These are phyloP conservation scores for Oasisia sp. DNA, from an alignment of 2,888 invertebrate genomes.

Conservation along the genomic window DNA sequence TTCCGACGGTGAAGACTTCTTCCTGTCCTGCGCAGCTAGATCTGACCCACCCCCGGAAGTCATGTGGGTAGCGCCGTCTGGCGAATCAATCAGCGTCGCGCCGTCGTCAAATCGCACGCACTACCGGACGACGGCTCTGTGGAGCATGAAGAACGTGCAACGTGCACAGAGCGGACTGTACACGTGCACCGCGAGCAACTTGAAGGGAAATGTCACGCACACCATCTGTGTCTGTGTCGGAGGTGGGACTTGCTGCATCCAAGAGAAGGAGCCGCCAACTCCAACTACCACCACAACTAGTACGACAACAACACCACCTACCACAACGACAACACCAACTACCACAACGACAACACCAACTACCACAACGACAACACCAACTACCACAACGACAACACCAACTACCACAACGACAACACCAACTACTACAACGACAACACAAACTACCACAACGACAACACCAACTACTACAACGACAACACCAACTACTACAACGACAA, in stretches of 20 bases:
- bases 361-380: not conserved
- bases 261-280: not conserved
- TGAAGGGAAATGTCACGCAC: constrained; percentile 22
- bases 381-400: not conserved
- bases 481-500: not conserved
- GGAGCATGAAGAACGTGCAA: constrained; percentile 24
- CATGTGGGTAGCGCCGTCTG: constrained; percentile 37
- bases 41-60: constrained; percentile 40
- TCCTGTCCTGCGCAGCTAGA: constrained; percentile 35
- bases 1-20: constrained; percentile 27
- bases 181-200: constrained; percentile 35
- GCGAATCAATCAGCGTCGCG: constrained; percentile 35
- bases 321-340: not conserved
- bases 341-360: not conserved
- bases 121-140: constrained; percentile 28
- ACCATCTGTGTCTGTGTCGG: constrained; percentile 21
- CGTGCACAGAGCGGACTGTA: constrained; percentile 33
- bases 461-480: not conserved
- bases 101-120: constrained; percentile 34
- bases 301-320: not conserved
- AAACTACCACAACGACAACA: not conserved
- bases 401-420: not conserved
- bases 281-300: not conserved
- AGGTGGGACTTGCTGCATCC: not conserved
- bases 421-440: not conserved